Evolutionary conservation across 1,140 invertebrate species (phyloP).

Genomic region (Cotesia glomerata): DNA sequence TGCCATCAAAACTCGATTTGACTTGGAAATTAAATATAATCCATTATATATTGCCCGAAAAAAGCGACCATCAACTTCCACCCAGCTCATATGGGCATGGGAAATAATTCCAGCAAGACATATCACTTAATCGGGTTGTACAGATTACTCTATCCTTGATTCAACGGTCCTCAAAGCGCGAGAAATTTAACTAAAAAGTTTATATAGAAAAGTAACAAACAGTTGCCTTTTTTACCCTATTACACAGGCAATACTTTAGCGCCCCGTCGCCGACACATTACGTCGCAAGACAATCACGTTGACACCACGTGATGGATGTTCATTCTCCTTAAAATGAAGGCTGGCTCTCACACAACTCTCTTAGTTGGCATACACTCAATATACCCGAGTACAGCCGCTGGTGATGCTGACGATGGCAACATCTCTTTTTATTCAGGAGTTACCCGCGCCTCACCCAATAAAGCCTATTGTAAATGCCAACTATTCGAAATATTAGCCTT

Average conservation of each 20-base stretch:
- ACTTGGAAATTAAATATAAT: neutral
- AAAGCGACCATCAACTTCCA: neutral
- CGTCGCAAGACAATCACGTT: slow-evolving; percentile 62
- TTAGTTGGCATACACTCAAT: neutral
- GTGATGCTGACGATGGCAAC: neutral
- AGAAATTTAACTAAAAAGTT: neutral
- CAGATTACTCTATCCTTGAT: neutral
- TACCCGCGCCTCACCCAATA: slow-evolving; percentile 54
- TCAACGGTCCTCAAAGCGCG: neutral
- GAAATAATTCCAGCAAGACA: neutral
- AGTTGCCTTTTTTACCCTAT: neutral
- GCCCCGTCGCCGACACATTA: slow-evolving; percentile 32
- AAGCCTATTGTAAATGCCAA: slow-evolving; percentile 64
- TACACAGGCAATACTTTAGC: slow-evolving; percentile 56
- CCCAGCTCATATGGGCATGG: neutral
- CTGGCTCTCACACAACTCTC: slow-evolving; percentile 27
- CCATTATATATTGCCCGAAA: neutral
- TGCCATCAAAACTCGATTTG: neutral
- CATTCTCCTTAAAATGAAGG: slow-evolving; percentile 52
- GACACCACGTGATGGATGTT: slow-evolving; percentile 64
- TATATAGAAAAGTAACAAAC: neutral
- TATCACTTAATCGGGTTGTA: neutral
- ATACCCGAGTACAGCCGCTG: neutral
- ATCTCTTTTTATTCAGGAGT: slow-evolving; percentile 34
- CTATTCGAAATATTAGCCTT: slow-evolving; percentile 64